A percentile compares a stretch with the other conserved stretches of the same genome.
These are phyloP conservation scores for Pterostichus madidus DNA, from an alignment of 2,888 invertebrate species.

Conservation along the genomic window DNA sequence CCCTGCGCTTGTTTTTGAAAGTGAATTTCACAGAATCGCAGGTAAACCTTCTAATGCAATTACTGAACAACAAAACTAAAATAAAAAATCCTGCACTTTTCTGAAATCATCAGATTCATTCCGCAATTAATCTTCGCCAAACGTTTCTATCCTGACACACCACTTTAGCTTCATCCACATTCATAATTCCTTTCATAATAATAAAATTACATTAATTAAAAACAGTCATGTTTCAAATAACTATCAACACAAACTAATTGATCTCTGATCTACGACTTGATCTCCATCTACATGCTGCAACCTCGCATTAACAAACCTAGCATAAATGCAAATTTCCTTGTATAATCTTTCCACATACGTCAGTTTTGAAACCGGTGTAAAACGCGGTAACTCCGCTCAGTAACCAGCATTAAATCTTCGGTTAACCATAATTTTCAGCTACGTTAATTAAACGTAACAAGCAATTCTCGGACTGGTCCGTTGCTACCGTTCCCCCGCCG, in stretches of 20 bases:
- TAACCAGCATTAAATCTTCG: constrained; percentile 57
- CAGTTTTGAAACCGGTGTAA: constrained; percentile 50
- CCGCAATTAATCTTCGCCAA: too few species aligned
- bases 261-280: background rate
- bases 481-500: background rate
- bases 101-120: too few species aligned
- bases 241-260: background rate
- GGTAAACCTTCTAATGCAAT: too few species aligned
- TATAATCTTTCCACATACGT: constrained; percentile 49
- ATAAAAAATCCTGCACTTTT: too few species aligned
- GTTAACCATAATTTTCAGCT: constrained; percentile 61
- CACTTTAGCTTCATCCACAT: too few species aligned
- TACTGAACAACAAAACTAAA: too few species aligned
- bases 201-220: too few species aligned
- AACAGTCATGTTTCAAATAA: too few species aligned
- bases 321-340: constrained; percentile 44
- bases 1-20: too few species aligned
- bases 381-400: constrained; percentile 43
- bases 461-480: constrained; percentile 3
- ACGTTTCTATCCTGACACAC: too few species aligned
- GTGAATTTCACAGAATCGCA: too few species aligned
- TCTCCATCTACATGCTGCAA: background rate
- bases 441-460: constrained; percentile 63
- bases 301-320: constrained; percentile 26
- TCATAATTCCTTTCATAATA: too few species aligned